Conservation (phyloP, 2,888 invertebrate genomes). For the Axea sp. region DNA sequence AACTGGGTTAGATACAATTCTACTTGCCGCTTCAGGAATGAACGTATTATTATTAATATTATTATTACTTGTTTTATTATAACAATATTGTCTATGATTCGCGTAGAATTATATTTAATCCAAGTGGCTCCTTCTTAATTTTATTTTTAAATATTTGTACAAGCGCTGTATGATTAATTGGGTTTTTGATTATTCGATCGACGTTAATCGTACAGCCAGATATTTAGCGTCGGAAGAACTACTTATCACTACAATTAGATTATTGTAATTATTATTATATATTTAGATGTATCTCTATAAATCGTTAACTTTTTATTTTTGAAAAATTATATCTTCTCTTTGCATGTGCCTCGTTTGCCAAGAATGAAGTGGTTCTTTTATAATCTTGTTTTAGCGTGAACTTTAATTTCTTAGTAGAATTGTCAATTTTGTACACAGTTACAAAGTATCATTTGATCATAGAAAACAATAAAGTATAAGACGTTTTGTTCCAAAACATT, state of each 20-base stretch:
- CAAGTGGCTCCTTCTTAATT: slow-evolving; percentile 31
- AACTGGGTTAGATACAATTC: slow-evolving; percentile 57
- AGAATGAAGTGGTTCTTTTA: slow-evolving; percentile 34
- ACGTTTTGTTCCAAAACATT: neutral
- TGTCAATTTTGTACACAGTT: slow-evolving; percentile 3
- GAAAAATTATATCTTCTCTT: slow-evolving; percentile 58
- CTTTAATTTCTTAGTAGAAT: neutral
- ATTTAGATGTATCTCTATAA: slow-evolving; percentile 53
- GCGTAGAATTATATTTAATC: slow-evolving; percentile 61
- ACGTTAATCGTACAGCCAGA: slow-evolving; percentile 53
- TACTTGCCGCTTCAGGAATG: slow-evolving; percentile 37
- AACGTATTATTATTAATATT: slow-evolving; percentile 16
- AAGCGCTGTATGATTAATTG: slow-evolving; percentile 49
- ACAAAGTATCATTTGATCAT: neutral
- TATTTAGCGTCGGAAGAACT: slow-evolving; percentile 54
- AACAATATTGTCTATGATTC: slow-evolving; percentile 60
- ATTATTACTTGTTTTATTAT: slow-evolving; percentile 34
- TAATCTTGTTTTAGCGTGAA: neutral
- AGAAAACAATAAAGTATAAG: neutral
- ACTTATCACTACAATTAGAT: slow-evolving; percentile 54
- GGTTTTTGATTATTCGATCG: slow-evolving; percentile 48
- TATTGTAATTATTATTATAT: slow-evolving; percentile 35
- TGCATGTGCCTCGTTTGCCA: slow-evolving; percentile 24
- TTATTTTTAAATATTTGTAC: slow-evolving; percentile 49
- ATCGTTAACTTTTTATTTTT: slow-evolving; percentile 53